Conservation (phyloP, 2,113 vertebrate genomes). For the Pygoscelis antarcticus region DNA sequence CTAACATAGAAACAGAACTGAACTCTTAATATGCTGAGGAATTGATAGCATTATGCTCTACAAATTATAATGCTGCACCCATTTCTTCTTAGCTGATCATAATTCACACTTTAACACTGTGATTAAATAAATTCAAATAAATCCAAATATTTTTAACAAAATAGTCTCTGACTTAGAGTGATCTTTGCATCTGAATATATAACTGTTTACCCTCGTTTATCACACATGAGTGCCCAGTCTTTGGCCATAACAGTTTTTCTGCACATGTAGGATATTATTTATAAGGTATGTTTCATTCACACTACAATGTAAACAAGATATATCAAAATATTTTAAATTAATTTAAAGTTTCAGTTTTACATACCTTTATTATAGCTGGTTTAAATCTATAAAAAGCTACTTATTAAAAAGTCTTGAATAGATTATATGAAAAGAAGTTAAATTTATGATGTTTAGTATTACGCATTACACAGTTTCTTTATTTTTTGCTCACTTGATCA, state of each 20-base stretch:
- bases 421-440: slow-evolving; percentile 72
- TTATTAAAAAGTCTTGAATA: slow-evolving; percentile 73
- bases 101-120: not conserved
- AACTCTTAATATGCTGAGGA: not conserved
- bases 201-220: slow-evolving; percentile 3
- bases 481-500: slow-evolving; percentile 81
- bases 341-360: slow-evolving; percentile 68
- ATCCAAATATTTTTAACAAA: slow-evolving; percentile 19
- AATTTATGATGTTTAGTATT: slow-evolving; percentile 78
- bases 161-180: not conserved
- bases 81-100: not conserved
- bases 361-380: slow-evolving; percentile 62
- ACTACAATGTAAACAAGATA: slow-evolving; percentile 58
- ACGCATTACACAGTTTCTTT: slow-evolving; percentile 79
- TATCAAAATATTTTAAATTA: slow-evolving; percentile 72
- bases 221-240: slow-evolving; percentile 19
- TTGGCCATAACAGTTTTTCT: slow-evolving; percentile 69
- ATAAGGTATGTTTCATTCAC: slow-evolving; percentile 61
- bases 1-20: not conserved
- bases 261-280: slow-evolving; percentile 62
- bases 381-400: slow-evolving; percentile 66
- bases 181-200: not conserved
- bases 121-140: slow-evolving; percentile 5
- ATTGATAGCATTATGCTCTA: not conserved
- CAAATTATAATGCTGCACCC: not conserved